Conservation (phyloP, 1,140 invertebrate species). For the Oryctes rhinoceros region DNA sequence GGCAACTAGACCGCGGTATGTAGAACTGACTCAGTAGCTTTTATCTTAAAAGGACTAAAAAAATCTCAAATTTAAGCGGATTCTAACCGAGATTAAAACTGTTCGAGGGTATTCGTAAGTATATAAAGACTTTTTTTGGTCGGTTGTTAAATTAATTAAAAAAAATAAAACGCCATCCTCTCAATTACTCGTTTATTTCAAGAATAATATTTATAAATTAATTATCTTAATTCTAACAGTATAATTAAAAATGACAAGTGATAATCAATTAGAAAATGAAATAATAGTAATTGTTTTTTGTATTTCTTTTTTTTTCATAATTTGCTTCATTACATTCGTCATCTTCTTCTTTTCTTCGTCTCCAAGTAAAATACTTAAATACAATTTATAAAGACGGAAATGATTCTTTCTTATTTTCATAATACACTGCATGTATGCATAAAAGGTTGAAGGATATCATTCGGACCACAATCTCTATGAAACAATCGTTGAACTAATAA, state of each 20-base stretch:
- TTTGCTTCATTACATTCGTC: conserved; percentile 11
- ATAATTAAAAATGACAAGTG: conserved; percentile 40
- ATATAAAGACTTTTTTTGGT: no score
- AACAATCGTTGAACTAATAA: background rate
- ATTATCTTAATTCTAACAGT: conserved; percentile 50
- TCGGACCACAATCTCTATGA: conserved; percentile 44
- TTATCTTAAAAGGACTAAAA: no score
- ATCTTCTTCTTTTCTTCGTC: conserved; percentile 53
- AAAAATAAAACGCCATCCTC: conserved; percentile 33
- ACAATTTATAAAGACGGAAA: conserved; percentile 50
- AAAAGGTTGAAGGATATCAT: conserved; percentile 50
- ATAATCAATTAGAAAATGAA: conserved; percentile 43
- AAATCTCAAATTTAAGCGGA: no score
- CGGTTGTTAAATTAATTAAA: no score
- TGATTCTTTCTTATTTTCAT: conserved; percentile 26
- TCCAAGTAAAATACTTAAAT: conserved; percentile 51
- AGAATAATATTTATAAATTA: conserved; percentile 57
- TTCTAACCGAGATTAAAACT: no score
- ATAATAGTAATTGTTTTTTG: conserved; percentile 40
- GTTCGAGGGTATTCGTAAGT: no score
- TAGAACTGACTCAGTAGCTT: no score
- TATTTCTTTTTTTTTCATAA: background rate
- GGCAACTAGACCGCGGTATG: no score
- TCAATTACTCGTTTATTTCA: conserved; percentile 52
- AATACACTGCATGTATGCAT: conserved; percentile 46